phyloP scores from a whole-genome alignment of 2,888 invertebrate species.

The Omphaloscelis lunosa region DNA sequence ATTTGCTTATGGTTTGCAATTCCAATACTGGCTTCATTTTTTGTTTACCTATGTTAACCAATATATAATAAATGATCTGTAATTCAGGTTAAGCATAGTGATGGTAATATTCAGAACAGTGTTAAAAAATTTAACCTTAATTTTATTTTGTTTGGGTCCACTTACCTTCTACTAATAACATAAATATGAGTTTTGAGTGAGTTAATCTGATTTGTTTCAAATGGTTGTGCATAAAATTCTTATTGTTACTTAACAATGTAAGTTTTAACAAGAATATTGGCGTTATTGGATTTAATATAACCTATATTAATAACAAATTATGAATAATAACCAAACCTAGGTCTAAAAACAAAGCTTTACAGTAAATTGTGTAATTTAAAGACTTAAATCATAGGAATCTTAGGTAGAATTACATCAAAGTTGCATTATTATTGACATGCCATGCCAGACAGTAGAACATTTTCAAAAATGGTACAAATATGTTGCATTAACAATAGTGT shows the following conservation, averaged over 20 bases:
- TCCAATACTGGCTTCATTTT: slow-evolving; percentile 6
- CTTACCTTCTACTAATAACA: slow-evolving; percentile 72
- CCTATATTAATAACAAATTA: neutral
- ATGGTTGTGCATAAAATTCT: slow-evolving; percentile 41
- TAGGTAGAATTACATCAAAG: slow-evolving; percentile 3
- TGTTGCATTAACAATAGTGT: neutral
- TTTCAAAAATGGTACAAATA: slow-evolving; percentile 1
- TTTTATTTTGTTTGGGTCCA: slow-evolving; percentile 59
- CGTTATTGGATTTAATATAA: slow-evolving; percentile 3
- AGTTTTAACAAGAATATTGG: slow-evolving; percentile 15
- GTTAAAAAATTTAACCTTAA: slow-evolving; percentile 51
- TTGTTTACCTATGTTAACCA: neutral
- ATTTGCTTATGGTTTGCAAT: slow-evolving; percentile 55
- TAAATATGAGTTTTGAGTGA: slow-evolving; percentile 70
- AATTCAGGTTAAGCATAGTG: slow-evolving; percentile 22
- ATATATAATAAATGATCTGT: neutral
- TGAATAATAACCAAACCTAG: neutral
- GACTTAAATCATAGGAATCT: neutral
- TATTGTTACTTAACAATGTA: slow-evolving; percentile 26
- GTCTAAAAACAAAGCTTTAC: neutral
- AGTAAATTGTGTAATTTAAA: neutral
- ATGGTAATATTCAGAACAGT: slow-evolving; percentile 80
- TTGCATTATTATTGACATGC: neutral
- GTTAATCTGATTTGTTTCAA: slow-evolving; percentile 50
- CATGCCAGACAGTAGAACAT: neutral